Evolutionary conservation across 2,888 invertebrate species (phyloP).

Genomic region (Psococerastis gibbosa): DNA sequence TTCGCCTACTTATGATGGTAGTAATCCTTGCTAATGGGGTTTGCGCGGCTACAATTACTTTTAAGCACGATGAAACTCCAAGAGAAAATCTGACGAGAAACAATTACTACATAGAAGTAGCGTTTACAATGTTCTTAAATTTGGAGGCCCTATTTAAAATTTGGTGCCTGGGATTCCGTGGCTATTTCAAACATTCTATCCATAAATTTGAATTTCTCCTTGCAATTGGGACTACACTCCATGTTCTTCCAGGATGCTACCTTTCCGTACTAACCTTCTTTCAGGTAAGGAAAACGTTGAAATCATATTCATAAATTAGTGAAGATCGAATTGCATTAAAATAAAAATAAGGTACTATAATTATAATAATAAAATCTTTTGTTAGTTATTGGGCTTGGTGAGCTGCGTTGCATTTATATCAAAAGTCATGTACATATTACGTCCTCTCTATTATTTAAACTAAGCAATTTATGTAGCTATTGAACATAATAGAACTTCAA

Average conservation of each 20-base stretch:
- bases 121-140: constrained; percentile 86
- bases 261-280: constrained; percentile 91
- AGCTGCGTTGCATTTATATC: too few relatives aligned
- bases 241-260: constrained; percentile 82
- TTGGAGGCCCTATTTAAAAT: constrained; percentile 92
- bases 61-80: constrained; percentile 75
- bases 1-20: constrained; percentile 82
- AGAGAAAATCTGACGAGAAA: constrained; percentile 68
- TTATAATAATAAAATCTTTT: too few relatives aligned
- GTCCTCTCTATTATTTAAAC: too few relatives aligned
- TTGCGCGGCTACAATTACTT: constrained; percentile 88
- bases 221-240: constrained; percentile 82
- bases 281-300: too few relatives aligned
- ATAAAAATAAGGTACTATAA: too few relatives aligned
- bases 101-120: constrained; percentile 87
- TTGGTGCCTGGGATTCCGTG: constrained; percentile 88
- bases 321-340: too few relatives aligned
- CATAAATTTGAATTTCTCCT: constrained; percentile 94
- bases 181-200: constrained; percentile 88
- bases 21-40: constrained; percentile 91
- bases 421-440: too few relatives aligned
- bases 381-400: too few relatives aligned
- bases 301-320: too few relatives aligned
- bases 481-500: too few relatives aligned
- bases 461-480: too few relatives aligned